Evolutionary conservation across 2,113 vertebrate species (phyloP).

Genomic region (Leptodactylus fuscus): DNA sequence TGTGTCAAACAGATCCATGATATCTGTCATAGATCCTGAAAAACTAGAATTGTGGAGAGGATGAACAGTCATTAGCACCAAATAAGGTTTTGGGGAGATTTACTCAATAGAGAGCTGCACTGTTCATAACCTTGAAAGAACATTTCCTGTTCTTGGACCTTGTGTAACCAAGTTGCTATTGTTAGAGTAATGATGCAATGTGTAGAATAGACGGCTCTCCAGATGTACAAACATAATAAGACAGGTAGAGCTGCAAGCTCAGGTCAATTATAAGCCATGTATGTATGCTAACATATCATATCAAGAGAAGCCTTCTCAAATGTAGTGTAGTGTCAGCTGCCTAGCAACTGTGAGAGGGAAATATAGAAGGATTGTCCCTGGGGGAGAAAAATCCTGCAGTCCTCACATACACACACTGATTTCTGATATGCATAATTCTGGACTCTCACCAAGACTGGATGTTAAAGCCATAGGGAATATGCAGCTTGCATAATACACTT

Average conservation of each 20-base stretch:
- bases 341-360: conserved; percentile 68
- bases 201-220: neutral
- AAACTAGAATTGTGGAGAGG: too few relatives aligned
- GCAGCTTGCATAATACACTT: rapidly evolving
- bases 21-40: too few relatives aligned
- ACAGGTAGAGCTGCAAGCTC: neutral
- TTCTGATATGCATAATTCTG: conserved; percentile 1
- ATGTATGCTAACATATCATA: neutral
- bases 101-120: neutral
- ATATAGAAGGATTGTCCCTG: conserved; percentile 44
- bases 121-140: neutral
- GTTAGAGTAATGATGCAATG: neutral
- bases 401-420: conserved; percentile 54
- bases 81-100: neutral
- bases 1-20: too few relatives aligned
- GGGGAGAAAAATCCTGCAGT: conserved; percentile 46
- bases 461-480: conserved; percentile 29
- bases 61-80: neutral
- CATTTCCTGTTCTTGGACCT: conserved; percentile 17
- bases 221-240: neutral
- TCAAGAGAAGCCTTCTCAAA: conserved; percentile 12
- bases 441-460: neutral
- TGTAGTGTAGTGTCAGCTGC: conserved; percentile 60
- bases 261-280: conserved; percentile 15
- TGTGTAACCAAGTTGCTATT: neutral